Conservation (phyloP, 2,888 invertebrate species). For the Clanis bilineata region DNA sequence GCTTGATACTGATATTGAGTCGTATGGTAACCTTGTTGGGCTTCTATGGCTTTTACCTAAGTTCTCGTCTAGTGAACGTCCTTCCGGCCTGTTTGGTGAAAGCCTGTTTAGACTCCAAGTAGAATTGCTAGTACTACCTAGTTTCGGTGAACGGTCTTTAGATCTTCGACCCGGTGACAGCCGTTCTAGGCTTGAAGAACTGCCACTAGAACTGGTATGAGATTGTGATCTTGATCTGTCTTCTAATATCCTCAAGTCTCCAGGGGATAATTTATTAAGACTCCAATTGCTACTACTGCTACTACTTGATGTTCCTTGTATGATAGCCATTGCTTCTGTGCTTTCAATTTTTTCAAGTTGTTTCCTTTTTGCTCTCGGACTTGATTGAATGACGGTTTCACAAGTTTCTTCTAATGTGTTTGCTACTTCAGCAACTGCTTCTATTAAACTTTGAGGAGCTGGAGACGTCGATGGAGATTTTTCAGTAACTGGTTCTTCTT, state of each 20-base stretch:
- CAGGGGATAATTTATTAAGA: slow-evolving; percentile 76
- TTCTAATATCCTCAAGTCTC: slow-evolving; percentile 74
- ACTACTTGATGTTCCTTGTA: slow-evolving; percentile 76
- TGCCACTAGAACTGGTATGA: slow-evolving; percentile 78
- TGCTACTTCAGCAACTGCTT: slow-evolving; percentile 86
- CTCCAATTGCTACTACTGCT: slow-evolving; percentile 81
- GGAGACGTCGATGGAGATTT: slow-evolving; percentile 52
- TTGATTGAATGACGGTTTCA: slow-evolving; percentile 85
- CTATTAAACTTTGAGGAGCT: slow-evolving; percentile 77
- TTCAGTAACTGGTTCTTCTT: slow-evolving; percentile 46
- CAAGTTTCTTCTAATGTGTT: slow-evolving; percentile 86
- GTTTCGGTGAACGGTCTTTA: slow-evolving; percentile 77
- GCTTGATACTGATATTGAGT: slow-evolving; percentile 76
- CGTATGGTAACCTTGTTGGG: slow-evolving; percentile 73
- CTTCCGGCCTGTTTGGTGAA: slow-evolving; percentile 76
- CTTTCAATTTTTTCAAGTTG: slow-evolving; percentile 77
- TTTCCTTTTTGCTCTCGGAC: slow-evolving; percentile 79
- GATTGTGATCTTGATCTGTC: slow-evolving; percentile 74
- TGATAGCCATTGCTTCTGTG: slow-evolving; percentile 69
- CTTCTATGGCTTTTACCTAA: slow-evolving; percentile 71
- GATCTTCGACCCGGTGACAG: slow-evolving; percentile 76
- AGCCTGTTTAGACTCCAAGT: slow-evolving; percentile 77
- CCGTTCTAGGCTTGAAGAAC: slow-evolving; percentile 75
- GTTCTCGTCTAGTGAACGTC: slow-evolving; percentile 74
- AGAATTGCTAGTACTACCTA: slow-evolving; percentile 76